Percentiles rank a stretch among this genome's conserved stretches.
Evolutionary conservation across 2,113 vertebrate species (phyloP).

Genomic region (Casuarius casuarius): DNA sequence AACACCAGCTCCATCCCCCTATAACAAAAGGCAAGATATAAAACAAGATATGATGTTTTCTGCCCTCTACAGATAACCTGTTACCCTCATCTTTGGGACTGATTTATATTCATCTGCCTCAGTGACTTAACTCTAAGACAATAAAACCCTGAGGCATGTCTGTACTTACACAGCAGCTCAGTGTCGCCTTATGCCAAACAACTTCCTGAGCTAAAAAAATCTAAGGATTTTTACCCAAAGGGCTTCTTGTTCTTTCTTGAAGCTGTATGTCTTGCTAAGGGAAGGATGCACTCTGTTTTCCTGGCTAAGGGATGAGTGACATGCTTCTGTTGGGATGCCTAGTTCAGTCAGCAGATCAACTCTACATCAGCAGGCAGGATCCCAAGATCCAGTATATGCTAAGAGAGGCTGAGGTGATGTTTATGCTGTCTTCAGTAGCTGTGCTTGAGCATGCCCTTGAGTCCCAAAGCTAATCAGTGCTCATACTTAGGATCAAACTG

Average conservation of each 20-base stretch:
- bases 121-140: background rate
- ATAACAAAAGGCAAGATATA: background rate
- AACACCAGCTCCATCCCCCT: background rate
- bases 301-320: background rate
- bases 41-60: background rate
- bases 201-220: background rate
- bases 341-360: background rate
- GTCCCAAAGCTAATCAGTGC: background rate
- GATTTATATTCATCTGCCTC: background rate
- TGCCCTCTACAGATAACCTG: background rate
- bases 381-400: background rate
- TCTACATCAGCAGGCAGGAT: background rate
- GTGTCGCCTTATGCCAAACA: background rate
- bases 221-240: background rate
- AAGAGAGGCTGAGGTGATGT: background rate
- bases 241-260: background rate
- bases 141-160: background rate
- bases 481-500: background rate
- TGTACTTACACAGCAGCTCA: background rate
- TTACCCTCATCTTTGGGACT: background rate
- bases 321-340: background rate
- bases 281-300: background rate
- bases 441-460: fast-evolving
- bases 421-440: background rate
- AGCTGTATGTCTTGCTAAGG: fast-evolving